Percentiles rank a stretch among this genome's conserved stretches.
Conservation (phyloP, 37 sponge, comb jelly and placozoan genomes). For the Hexactinellida sp. region DNA sequence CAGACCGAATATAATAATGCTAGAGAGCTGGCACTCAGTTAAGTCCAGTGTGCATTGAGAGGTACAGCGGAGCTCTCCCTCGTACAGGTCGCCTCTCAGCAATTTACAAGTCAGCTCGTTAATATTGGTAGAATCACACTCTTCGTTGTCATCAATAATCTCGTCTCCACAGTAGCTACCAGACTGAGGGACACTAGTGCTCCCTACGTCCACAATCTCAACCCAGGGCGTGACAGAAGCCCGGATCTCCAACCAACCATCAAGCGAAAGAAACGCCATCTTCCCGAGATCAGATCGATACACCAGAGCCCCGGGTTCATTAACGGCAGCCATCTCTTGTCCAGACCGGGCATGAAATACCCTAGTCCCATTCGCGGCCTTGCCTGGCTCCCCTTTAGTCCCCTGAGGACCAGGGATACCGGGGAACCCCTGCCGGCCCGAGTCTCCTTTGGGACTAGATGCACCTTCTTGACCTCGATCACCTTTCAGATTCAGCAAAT, state of each 20-base stretch:
- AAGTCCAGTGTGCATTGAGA: neutral
- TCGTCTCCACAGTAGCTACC: neutral
- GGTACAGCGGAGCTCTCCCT: neutral
- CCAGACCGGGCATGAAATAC: neutral
- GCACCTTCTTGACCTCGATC: neutral
- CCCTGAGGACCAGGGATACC: neutral
- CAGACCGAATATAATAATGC: constrained; percentile 2
- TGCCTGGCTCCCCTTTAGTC: neutral
- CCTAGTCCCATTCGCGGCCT: neutral
- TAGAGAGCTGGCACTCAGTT: neutral
- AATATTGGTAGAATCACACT: neutral
- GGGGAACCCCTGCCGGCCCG: neutral
- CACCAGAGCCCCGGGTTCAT: neutral
- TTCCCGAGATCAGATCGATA: constrained; percentile 6
- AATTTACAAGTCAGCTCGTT: neutral
- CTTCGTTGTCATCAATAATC: neutral
- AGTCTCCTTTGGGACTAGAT: neutral
- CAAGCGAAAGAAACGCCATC: constrained; percentile 7
- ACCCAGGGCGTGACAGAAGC: constrained; percentile 6
- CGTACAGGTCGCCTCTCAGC: neutral
- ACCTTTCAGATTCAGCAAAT: neutral
- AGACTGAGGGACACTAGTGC: neutral
- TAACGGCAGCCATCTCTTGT: constrained; percentile 1
- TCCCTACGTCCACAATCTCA: neutral
- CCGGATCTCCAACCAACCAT: constrained; percentile 12